phyloP scores from a whole-genome alignment of 1,140 invertebrate species.

The Ostrea edulis region DNA sequence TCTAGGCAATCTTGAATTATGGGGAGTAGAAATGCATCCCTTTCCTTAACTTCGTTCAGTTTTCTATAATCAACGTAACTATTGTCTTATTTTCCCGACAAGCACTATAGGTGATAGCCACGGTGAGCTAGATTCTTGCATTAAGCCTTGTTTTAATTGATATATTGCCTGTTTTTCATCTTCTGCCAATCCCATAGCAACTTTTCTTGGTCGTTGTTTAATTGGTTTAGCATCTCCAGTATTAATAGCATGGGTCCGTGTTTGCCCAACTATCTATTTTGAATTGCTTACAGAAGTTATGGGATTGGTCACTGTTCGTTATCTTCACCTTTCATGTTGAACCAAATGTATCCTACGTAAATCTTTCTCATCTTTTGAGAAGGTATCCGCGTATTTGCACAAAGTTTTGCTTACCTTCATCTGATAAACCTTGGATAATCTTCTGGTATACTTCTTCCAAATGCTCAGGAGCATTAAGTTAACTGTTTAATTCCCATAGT shows the following conservation, averaged over 20 bases:
- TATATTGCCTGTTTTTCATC: slow-evolving; percentile 40
- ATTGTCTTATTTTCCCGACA: slow-evolving; percentile 78
- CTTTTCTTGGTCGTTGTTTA: slow-evolving; percentile 18
- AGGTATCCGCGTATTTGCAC: neutral
- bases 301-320: no score
- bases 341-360: neutral
- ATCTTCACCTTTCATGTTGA: no score
- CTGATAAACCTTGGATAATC: no score
- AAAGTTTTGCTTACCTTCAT: no score
- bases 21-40: slow-evolving; percentile 48
- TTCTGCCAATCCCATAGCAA: slow-evolving; percentile 41
- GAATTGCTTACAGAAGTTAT: no score
- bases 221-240: slow-evolving; percentile 36
- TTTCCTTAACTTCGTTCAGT: slow-evolving; percentile 54
- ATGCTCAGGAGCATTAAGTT: no score
- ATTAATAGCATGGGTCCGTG: neutral
- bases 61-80: slow-evolving; percentile 80
- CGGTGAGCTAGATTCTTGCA: slow-evolving; percentile 69
- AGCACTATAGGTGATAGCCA: slow-evolving; percentile 81
- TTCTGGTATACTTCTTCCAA: no score
- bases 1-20: slow-evolving; percentile 51
- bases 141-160: slow-evolving; percentile 38
- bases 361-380: slow-evolving; percentile 35
- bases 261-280: no score
- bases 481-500: no score